Conservation (phyloP, 2,888 invertebrate genomes). For the Lampropteryx suffumata region DNA sequence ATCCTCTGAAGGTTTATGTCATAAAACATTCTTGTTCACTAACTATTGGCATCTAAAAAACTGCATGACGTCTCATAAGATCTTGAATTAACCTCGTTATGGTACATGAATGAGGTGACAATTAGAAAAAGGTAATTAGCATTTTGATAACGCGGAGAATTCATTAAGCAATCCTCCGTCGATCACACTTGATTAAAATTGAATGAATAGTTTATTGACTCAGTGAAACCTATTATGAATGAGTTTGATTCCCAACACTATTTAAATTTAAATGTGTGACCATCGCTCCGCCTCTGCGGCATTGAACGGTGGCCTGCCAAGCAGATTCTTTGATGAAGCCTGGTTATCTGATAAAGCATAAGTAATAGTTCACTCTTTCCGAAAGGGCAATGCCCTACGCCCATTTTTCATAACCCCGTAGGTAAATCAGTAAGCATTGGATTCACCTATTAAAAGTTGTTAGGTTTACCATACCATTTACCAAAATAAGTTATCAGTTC, state of each 20-base stretch:
- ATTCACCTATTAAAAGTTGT: too few species aligned
- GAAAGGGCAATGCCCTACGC: conserved; percentile 5
- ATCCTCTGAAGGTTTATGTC: too few species aligned
- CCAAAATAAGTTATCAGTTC: too few species aligned
- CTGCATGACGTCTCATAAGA: conserved; percentile 13
- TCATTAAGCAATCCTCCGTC: conserved; percentile 1
- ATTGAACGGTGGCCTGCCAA: neutral
- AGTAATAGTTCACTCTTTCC: conserved; percentile 12
- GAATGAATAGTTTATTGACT: neutral
- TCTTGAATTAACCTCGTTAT: conserved; percentile 14
- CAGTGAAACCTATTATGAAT: too few species aligned
- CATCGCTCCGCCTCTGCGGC: neutral
- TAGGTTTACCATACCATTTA: too few species aligned
- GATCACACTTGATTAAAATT: neutral
- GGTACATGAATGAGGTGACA: conserved; percentile 4
- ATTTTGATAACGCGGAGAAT: conserved; percentile 8
- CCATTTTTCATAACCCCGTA: conserved; percentile 3
- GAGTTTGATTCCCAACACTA: conserved; percentile 8
- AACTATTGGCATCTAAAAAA: conserved; percentile 35
- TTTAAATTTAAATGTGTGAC: conserved; percentile 7
- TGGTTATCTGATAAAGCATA: conserved; percentile 4
- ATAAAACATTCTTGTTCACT: conserved; percentile 1
- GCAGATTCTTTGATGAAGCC: neutral
- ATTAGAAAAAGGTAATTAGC: conserved; percentile 13
- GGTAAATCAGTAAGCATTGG: too few species aligned